These are phyloP conservation scores for Hypomesus transpacificus DNA, from an alignment of 2,113 vertebrate genomes.

Conservation along the genomic window DNA sequence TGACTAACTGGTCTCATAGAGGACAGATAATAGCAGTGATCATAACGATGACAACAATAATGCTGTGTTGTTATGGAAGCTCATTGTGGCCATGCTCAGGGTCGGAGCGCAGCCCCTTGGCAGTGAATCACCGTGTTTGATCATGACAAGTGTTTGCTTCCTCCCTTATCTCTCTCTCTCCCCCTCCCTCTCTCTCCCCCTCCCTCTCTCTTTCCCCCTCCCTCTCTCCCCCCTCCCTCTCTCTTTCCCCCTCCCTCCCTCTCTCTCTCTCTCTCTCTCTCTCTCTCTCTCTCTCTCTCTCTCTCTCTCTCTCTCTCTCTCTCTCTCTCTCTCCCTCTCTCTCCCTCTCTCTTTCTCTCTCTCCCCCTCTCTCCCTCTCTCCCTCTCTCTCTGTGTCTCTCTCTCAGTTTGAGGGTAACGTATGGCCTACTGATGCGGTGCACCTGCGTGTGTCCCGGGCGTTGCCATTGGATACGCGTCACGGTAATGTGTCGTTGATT, in stretches of 20 bases:
- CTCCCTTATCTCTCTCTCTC: no score
- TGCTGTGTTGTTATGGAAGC: no score
- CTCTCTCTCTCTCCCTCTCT: not conserved
- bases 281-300: constrained; percentile 19
- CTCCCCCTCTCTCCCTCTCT: not conserved
- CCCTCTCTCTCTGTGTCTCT: constrained; percentile 23
- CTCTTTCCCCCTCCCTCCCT: no score
- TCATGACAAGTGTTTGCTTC: no score
- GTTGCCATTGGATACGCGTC: constrained; percentile 68
- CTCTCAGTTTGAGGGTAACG: constrained; percentile 70
- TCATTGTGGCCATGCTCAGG: no score
- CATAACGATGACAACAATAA: no score
- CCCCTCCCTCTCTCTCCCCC: not conserved
- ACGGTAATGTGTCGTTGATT: constrained; percentile 89
- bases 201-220: not conserved
- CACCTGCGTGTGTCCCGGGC: constrained; percentile 60
- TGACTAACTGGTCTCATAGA: no score
- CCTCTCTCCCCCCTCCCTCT: not conserved
- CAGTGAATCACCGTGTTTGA: no score
- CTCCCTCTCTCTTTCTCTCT: not conserved
- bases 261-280: not conserved
- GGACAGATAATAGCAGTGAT: no score
- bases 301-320: constrained; percentile 17
- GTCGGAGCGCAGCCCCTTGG: no score
- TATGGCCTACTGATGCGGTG: constrained; percentile 82